Base-by-base conservation (phyloP, 2,797 vertebrate genomes). In the Pangasius larnaudii region DNA sequence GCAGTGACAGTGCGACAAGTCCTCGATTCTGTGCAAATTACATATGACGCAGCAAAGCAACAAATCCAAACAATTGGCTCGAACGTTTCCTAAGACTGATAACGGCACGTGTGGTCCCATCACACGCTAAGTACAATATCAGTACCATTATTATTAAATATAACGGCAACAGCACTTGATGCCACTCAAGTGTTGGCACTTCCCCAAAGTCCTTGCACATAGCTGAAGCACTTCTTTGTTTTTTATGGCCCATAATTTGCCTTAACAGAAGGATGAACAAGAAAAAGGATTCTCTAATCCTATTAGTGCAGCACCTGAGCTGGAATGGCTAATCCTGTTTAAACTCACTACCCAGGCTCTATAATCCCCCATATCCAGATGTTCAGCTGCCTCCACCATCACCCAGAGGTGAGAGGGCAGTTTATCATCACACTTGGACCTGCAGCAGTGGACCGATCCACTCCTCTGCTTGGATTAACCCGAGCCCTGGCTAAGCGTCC, bases 251-350 rank as follows among this genome's bases (percentile, higher is more conserved):
- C 72, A 72, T 93, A 90, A 92, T 91, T 92, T 90, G 80, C 88
- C 88, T 91, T 91, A 92, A 92, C 82, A 88, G 90, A 75, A 53
- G 49, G 59, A 88, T 59, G 90, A 92, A 89, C 84, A 87, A 93
- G 91, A 92, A 87, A 90, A 92, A 91, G 87, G 89, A 93, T 89
- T 90, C 89, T 87, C 82, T 94, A 94, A 95, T 95, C 94, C 94
- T 94, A 93, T 95, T 95, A 94, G 92, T 87, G 88, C 88, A 89
- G 93, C 94, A 95, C 93, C 93, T 94, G 93, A 94, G 93, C 93
- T 91, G 91, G 90, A 91, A 94, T 92, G 87, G 91, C 91, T 94
- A 95, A 95, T 95, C 94, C 94, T 94, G 91, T 93, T 93, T 92
- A 93, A 91, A 92, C 86, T 90, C 79, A 79, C 88, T 84, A 90